Evolutionary conservation across 2,888 invertebrate species (phyloP).

Genomic region (Cantharis lateralis): DNA sequence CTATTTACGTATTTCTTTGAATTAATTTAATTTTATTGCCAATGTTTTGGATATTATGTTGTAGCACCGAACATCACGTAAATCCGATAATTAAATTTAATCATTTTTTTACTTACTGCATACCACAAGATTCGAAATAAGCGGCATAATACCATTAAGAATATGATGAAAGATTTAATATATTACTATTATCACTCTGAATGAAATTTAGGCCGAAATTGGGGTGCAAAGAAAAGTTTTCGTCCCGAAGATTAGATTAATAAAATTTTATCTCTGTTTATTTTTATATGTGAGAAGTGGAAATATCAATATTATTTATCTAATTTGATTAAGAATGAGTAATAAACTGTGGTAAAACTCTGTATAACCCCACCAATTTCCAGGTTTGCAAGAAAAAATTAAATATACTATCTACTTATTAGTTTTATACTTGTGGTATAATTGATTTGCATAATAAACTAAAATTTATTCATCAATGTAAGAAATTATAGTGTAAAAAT

Average conservation of each 20-base stretch:
- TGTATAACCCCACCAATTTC: not conserved
- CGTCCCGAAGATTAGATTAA: not conserved
- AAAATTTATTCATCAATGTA: not conserved
- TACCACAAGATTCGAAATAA: too few relatives aligned
- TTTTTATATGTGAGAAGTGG: not conserved
- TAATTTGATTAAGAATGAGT: not conserved
- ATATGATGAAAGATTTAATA: too few relatives aligned
- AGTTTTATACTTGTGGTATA: not conserved
- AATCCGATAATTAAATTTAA: too few relatives aligned
- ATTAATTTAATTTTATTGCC: too few relatives aligned
- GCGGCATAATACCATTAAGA: too few relatives aligned
- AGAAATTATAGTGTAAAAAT: not conserved
- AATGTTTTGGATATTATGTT: too few relatives aligned
- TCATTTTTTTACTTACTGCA: too few relatives aligned
- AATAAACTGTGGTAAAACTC: not conserved
- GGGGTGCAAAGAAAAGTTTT: not conserved
- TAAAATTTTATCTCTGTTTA: not conserved
- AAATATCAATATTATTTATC: not conserved
- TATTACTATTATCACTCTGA: too few relatives aligned
- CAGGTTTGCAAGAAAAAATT: not conserved
- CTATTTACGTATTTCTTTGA: too few relatives aligned
- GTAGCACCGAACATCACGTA: too few relatives aligned
- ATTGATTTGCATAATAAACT: not conserved
- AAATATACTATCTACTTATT: not conserved
- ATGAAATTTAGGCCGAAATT: not conserved